Percentiles rank a stretch among this genome's conserved stretches.
Evolutionary conservation across 1,140 invertebrate species (phyloP).

Genomic region (Drosophila melanica): DNA sequence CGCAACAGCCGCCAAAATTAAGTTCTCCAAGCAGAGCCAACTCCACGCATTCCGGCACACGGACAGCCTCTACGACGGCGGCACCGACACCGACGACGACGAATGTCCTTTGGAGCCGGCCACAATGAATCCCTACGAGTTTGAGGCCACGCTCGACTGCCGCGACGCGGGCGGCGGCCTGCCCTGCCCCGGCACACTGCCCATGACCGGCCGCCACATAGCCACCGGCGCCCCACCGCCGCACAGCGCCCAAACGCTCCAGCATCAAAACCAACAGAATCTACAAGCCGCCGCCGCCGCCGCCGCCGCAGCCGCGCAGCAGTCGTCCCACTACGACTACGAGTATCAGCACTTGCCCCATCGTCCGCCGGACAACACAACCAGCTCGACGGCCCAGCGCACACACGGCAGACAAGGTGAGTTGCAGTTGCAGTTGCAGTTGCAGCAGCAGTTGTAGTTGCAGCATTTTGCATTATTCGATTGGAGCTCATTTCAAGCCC

Average conservation of each 20-base stretch:
- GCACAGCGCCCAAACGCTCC: constrained; percentile 72
- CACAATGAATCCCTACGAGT: constrained; percentile 84
- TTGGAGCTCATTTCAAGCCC: too few species aligned
- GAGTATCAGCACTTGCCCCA: constrained; percentile 79
- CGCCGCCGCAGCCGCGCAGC: constrained; percentile 59
- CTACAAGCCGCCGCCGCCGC: constrained; percentile 69
- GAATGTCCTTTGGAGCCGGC: constrained; percentile 83
- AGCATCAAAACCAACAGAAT: constrained; percentile 83
- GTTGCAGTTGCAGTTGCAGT: constrained; percentile 10
- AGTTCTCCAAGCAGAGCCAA: constrained; percentile 83
- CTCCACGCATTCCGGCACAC: constrained; percentile 83
- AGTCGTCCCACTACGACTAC: constrained; percentile 75
- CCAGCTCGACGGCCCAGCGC: constrained; percentile 69
- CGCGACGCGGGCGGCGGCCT: constrained; percentile 73
- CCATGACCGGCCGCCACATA: constrained; percentile 60
- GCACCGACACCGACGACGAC: constrained; percentile 84
- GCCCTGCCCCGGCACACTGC: constrained; percentile 51
- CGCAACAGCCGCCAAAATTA: constrained; percentile 83
- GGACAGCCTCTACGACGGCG: constrained; percentile 84
- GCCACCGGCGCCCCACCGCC: constrained; percentile 30
- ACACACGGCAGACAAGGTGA: constrained; percentile 84
- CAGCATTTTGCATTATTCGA: too few species aligned
- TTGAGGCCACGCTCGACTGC: constrained; percentile 83
- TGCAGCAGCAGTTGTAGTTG: neutral
- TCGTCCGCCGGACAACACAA: constrained; percentile 68